phyloP scores from a whole-genome alignment of 2,888 invertebrate species.

The Caradrina kadenii region DNA sequence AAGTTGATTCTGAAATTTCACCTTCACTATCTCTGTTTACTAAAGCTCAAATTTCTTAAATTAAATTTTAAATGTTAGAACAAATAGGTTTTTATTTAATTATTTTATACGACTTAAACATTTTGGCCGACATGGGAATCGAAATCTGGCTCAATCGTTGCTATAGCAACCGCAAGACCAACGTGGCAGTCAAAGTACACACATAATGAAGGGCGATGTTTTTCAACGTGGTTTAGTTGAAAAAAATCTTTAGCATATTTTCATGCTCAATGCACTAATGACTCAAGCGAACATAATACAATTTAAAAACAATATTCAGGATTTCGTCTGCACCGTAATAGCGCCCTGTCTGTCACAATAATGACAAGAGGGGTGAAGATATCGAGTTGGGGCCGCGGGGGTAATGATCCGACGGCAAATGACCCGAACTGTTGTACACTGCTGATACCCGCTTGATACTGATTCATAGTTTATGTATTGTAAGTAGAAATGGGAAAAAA shows the following conservation, averaged over 20 bases:
- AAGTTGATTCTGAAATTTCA: too few relatives aligned
- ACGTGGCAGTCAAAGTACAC: neutral
- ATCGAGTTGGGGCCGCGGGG: conserved; percentile 59
- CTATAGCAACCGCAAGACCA: neutral
- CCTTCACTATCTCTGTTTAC: too few relatives aligned
- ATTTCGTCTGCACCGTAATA: conserved; percentile 35
- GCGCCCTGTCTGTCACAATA: conserved; percentile 52
- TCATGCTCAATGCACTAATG: conserved; percentile 25
- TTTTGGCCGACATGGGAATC: too few relatives aligned
- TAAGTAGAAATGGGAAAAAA: neutral
- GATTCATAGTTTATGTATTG: conserved; percentile 37
- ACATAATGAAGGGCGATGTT: neutral
- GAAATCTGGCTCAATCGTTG: too few relatives aligned
- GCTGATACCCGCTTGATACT: conserved; percentile 27
- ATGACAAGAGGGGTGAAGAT: conserved; percentile 62
- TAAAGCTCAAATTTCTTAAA: too few relatives aligned
- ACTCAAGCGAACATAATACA: conserved; percentile 12
- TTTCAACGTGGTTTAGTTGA: neutral
- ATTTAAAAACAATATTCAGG: conserved; percentile 39
- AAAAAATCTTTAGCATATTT: conserved; percentile 8
- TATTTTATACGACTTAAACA: too few relatives aligned
- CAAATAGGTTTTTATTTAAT: too few relatives aligned
- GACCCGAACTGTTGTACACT: conserved; percentile 45
- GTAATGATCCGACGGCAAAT: conserved; percentile 70
- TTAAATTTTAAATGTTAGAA: too few relatives aligned